Conservation (phyloP, 2,797 vertebrate genomes). For the Intellagama lesueurii region DNA sequence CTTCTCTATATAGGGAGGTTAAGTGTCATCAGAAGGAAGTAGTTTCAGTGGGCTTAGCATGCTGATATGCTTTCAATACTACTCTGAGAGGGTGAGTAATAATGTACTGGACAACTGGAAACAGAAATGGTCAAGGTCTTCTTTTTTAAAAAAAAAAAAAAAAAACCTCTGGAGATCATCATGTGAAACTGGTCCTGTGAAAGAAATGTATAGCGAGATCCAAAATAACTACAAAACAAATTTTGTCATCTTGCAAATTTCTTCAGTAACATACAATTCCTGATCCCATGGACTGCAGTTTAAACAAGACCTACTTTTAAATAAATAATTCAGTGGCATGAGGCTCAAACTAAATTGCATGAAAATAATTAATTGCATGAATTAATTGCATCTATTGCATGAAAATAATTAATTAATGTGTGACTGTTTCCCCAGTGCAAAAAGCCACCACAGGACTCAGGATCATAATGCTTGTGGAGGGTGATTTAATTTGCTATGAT, state of each 20-base stretch:
- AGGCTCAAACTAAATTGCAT: not conserved
- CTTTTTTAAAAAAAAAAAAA: not conserved
- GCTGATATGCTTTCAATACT: not conserved
- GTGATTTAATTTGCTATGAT: not conserved
- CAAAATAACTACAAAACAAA: not conserved
- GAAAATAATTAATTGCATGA: not conserved
- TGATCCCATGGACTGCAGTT: no score
- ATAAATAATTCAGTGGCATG: not conserved
- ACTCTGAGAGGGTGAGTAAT: not conserved
- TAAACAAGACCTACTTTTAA: not conserved
- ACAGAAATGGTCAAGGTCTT: not conserved
- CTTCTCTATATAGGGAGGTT: not conserved
- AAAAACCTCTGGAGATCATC: not conserved
- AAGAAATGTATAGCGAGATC: not conserved
- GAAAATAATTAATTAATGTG: not conserved
- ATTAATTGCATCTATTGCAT: not conserved
- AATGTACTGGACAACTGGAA: not conserved
- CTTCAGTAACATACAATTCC: not conserved
- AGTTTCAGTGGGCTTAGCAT: not conserved
- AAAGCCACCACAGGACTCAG: not conserved
- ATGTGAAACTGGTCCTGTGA: not conserved
- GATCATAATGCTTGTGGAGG: not conserved
- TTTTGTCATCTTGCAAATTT: not conserved
- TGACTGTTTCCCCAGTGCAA: not conserved
- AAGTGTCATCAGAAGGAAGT: not conserved